A percentile compares a stretch with the other conserved stretches of the same genome.
Evolutionary conservation across 2,797 vertebrate genomes (phyloP).

Genomic region (Mallotus villosus): DNA sequence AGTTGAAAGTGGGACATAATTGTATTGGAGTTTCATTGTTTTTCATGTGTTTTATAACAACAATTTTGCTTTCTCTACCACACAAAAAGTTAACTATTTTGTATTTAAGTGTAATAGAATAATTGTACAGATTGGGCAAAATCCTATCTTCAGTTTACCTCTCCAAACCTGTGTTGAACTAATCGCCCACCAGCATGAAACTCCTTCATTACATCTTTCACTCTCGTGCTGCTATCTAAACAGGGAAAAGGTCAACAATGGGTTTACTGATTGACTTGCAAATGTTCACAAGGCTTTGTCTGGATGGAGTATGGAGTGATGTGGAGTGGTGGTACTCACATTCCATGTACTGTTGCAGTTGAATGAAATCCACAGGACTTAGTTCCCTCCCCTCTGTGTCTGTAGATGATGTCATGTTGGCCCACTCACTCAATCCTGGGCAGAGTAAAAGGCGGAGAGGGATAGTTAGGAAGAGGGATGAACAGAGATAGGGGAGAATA

Average conservation of each 20-base stretch:
- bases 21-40: not conserved
- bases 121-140: too few relatives aligned
- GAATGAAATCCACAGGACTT: slow-evolving; percentile 86
- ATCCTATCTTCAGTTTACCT: slow-evolving; percentile 69
- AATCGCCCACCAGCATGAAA: slow-evolving; percentile 79
- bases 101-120: too few relatives aligned
- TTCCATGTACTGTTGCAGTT: slow-evolving; percentile 89
- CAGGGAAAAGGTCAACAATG: not conserved
- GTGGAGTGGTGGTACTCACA: slow-evolving; percentile 70
- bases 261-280: too few relatives aligned
- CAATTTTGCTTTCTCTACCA: too few relatives aligned
- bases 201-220: slow-evolving; percentile 85
- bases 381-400: slow-evolving; percentile 70
- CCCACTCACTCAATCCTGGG: slow-evolving; percentile 5
- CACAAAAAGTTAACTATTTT: too few relatives aligned
- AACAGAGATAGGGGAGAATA: not conserved
- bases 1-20: not conserved
- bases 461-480: not conserved
- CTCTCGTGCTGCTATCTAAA: slow-evolving; percentile 82
- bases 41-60: too few relatives aligned
- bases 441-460: not conserved
- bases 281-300: too few relatives aligned
- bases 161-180: slow-evolving; percentile 72
- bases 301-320: too few relatives aligned
- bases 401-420: slow-evolving; percentile 57